phyloP scores from a whole-genome alignment of 2,797 vertebrate genomes.

The Muscicapa striata region DNA sequence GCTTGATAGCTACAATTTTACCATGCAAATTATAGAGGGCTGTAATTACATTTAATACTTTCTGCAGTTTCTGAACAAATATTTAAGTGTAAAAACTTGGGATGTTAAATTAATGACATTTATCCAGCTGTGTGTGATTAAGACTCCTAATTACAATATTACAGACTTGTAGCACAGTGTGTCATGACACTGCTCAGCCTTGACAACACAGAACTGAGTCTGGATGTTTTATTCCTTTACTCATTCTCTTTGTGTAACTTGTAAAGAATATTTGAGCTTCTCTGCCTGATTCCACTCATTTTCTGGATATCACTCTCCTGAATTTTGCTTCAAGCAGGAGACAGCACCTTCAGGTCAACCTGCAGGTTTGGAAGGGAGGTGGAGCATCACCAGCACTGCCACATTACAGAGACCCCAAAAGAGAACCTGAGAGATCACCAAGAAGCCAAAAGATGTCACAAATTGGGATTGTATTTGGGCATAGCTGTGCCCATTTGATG shows the following conservation, averaged over 20 bases:
- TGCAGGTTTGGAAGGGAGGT: not conserved
- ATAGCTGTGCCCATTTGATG: not conserved
- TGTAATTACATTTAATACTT: constrained; percentile 49
- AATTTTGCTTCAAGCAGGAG: not conserved
- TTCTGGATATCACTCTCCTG: not conserved
- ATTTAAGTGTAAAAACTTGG: constrained; percentile 15
- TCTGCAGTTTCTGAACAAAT: constrained; percentile 56
- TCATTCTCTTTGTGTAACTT: not conserved
- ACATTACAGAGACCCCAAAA: not conserved
- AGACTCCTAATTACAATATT: constrained; percentile 12
- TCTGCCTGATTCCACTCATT: not conserved
- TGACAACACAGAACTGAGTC: not conserved
- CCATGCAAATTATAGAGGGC: constrained; percentile 25
- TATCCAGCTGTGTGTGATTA: constrained; percentile 40
- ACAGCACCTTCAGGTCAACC: not conserved
- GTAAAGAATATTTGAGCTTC: not conserved
- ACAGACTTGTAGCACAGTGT: not conserved
- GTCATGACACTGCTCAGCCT: not conserved
- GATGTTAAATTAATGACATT: constrained; percentile 53
- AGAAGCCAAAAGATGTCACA: not conserved
- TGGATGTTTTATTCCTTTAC: not conserved
- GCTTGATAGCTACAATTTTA: constrained; percentile 44
- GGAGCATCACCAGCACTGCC: not conserved
- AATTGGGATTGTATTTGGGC: not conserved
- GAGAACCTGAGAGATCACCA: not conserved